Percentiles rank a stretch among this genome's conserved stretches.
Conservation (phyloP, 2,888 invertebrate species). For the Tetragonisca angustula region DNA sequence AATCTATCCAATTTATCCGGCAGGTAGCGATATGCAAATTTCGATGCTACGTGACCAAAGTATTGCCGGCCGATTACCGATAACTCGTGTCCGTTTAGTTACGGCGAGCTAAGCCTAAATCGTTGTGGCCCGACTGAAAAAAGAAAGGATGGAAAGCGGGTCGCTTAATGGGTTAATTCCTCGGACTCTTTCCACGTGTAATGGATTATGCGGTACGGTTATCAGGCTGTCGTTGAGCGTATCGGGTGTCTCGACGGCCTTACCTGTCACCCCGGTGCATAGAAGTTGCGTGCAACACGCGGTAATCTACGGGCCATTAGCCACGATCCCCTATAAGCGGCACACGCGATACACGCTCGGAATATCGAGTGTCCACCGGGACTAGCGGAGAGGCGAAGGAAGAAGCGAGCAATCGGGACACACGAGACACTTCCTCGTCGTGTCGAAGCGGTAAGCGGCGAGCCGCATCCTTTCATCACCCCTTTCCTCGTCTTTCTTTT, state of each 20-base stretch:
- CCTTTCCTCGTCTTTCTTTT: slow-evolving; percentile 49
- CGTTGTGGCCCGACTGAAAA: neutral
- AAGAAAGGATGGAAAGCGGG: neutral
- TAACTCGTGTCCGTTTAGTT: too few relatives aligned
- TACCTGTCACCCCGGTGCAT: slow-evolving; percentile 49
- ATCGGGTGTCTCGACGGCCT: slow-evolving; percentile 63
- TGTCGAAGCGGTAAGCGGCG: slow-evolving; percentile 45
- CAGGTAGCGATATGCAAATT: too few relatives aligned
- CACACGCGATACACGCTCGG: slow-evolving; percentile 80
- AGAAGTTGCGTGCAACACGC: slow-evolving; percentile 69
- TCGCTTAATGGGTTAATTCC: slow-evolving; percentile 40
- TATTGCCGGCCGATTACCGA: too few relatives aligned
- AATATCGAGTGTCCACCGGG: slow-evolving; percentile 79
- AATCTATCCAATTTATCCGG: too few relatives aligned
- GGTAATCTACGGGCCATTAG: slow-evolving; percentile 82
- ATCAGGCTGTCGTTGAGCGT: slow-evolving; percentile 53
- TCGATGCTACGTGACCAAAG: too few relatives aligned
- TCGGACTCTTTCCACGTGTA: slow-evolving; percentile 38
- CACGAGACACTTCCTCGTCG: slow-evolving; percentile 78
- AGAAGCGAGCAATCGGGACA: slow-evolving; percentile 73
- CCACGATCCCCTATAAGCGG: slow-evolving; percentile 75
- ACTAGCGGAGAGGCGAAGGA: slow-evolving; percentile 42
- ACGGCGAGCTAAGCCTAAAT: too few relatives aligned
- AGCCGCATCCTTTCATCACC: slow-evolving; percentile 67
- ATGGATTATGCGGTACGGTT: slow-evolving; percentile 51